phyloP scores from a whole-genome alignment of 2,797 vertebrate species.

The Ceyx erithaca region DNA sequence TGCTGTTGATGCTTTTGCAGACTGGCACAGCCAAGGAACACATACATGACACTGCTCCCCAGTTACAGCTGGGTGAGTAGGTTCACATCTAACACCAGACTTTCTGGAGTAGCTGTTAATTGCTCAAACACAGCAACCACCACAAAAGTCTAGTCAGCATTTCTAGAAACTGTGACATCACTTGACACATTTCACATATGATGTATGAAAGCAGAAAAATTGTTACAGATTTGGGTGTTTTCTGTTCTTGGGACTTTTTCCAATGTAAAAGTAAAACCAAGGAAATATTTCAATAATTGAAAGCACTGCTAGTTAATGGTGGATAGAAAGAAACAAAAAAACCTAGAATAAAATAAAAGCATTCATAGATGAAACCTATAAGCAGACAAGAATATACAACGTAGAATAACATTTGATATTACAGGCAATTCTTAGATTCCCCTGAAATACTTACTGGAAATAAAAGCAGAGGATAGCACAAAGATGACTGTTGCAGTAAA shows the following conservation, averaged over 20 bases:
- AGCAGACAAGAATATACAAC: not conserved
- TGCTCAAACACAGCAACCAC: not conserved
- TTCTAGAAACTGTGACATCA: not conserved
- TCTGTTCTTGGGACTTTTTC: not conserved
- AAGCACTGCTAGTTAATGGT: not conserved
- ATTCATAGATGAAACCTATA: not conserved
- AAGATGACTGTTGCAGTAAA: not conserved
- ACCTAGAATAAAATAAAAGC: not conserved
- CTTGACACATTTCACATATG: not conserved
- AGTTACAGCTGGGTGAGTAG: not conserved
- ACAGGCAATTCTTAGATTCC: not conserved
- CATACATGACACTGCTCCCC: not conserved
- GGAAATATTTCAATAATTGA: not conserved
- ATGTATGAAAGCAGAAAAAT: not conserved
- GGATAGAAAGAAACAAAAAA: not conserved
- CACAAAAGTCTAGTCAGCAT: not conserved
- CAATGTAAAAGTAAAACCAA: not conserved
- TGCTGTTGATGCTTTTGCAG: not conserved
- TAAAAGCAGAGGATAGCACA: not conserved
- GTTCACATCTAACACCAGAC: not conserved
- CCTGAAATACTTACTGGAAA: not conserved
- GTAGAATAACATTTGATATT: not conserved
- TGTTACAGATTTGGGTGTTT: not conserved
- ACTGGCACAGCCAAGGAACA: slow-evolving; percentile 24
- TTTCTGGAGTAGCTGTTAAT: not conserved